phyloP scores from a whole-genome alignment of 2,113 vertebrate genomes.

The Coracopsis vasa region DNA sequence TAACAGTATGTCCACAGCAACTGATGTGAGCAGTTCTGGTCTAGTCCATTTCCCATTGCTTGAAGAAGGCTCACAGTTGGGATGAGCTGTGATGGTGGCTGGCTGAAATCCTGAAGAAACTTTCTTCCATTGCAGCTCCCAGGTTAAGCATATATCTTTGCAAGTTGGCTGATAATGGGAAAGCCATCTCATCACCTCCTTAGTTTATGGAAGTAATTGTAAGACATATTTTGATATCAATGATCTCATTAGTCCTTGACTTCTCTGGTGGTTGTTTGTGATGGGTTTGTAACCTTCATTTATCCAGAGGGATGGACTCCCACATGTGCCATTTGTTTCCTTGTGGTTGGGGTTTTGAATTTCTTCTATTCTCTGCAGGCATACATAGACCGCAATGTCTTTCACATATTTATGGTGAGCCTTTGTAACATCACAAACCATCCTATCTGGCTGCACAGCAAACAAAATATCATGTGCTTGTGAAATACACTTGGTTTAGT shows the following conservation, averaged over 20 bases:
- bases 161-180: not conserved
- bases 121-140: not conserved
- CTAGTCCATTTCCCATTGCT: not conserved
- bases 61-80: fast-evolving
- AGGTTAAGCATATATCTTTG: not conserved
- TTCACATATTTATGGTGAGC: not conserved
- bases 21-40: not conserved
- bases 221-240: not conserved
- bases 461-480: not conserved
- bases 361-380: not conserved
- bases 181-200: not conserved
- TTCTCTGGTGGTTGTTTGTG: not conserved
- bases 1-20: not conserved
- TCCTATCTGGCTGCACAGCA: not conserved
- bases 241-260: not conserved
- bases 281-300: not conserved
- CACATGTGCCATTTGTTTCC: not conserved
- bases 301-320: not conserved
- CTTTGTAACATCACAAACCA: not conserved
- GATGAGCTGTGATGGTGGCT: not conserved
- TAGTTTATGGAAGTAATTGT: not conserved
- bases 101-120: not conserved
- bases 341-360: not conserved
- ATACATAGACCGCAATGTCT: not conserved
- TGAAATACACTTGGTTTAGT: not conserved